Evolutionary conservation across 2,113 vertebrate species (phyloP).

Genomic region (Spermophilus dauricus): DNA sequence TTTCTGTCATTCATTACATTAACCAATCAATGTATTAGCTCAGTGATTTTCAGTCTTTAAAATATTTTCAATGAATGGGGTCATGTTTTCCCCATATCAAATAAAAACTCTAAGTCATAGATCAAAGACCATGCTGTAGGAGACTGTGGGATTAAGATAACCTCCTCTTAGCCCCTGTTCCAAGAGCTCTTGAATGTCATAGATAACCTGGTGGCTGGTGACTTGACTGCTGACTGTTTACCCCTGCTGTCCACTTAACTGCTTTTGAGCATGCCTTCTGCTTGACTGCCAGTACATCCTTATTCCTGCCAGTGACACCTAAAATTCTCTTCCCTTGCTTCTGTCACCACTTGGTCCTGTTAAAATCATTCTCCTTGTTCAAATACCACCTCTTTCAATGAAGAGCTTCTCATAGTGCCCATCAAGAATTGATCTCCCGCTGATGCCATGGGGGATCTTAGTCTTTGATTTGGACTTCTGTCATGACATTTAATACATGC

Average conservation of each 20-base stretch:
- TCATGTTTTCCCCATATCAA: background rate
- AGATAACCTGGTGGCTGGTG: background rate
- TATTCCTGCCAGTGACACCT: background rate
- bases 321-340: background rate
- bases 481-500: background rate
- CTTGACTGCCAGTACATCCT: background rate
- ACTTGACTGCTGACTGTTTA: background rate
- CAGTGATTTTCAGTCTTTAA: background rate
- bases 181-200: background rate
- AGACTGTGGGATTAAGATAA: background rate
- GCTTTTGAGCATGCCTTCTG: background rate
- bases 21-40: background rate
- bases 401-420: background rate
- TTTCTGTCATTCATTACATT: background rate
- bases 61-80: background rate
- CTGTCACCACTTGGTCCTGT: background rate
- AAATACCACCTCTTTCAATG: background rate
- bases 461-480: background rate
- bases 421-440: background rate
- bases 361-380: conserved; percentile 24
- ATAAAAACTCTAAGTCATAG: background rate
- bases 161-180: background rate
- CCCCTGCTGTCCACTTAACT: background rate
- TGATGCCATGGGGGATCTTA: background rate
- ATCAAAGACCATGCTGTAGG: background rate